These are phyloP conservation scores for Scophthalmus maximus DNA, from an alignment of 2,113 vertebrate species.

Conservation along the genomic window DNA sequence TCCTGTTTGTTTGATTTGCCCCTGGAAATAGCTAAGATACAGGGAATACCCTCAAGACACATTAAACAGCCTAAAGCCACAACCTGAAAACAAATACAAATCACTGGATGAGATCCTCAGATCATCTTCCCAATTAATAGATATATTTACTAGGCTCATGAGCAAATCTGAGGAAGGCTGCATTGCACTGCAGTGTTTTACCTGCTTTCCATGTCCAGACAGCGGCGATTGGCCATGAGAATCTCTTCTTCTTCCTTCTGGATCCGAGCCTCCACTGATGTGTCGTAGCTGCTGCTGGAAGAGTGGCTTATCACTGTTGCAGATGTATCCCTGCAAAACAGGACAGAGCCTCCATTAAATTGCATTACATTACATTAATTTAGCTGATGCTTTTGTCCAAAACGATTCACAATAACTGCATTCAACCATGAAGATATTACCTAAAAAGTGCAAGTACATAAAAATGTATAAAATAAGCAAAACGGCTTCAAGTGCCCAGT, in stretches of 20 bases:
- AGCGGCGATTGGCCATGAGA: constrained; percentile 95
- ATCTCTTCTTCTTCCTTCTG: constrained; percentile 99
- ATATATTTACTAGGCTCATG: not conserved
- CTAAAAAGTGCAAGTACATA: too few relatives aligned
- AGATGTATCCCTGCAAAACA: constrained; percentile 88
- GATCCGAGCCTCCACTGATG: constrained; percentile 93
- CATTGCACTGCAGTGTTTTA: constrained; percentile 56
- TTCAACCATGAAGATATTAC: too few relatives aligned
- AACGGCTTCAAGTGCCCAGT: too few relatives aligned
- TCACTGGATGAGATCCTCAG: not conserved
- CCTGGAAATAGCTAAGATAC: too few relatives aligned
- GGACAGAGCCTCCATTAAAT: not conserved
- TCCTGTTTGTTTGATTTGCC: too few relatives aligned
- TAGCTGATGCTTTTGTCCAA: too few relatives aligned
- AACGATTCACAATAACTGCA: too few relatives aligned
- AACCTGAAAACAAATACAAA: not conserved
- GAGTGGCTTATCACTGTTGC: constrained; percentile 89
- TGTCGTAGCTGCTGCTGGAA: constrained; percentile 94
- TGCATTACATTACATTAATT: too few relatives aligned
- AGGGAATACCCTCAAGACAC: not conserved
- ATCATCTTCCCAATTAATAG: not conserved
- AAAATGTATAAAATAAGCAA: too few relatives aligned
- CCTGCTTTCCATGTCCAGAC: constrained; percentile 99
- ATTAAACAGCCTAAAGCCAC: not conserved
- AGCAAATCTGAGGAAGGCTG: not conserved